phyloP scores from a whole-genome alignment of 2,888 invertebrate genomes.

The Incurvaria masculella region DNA sequence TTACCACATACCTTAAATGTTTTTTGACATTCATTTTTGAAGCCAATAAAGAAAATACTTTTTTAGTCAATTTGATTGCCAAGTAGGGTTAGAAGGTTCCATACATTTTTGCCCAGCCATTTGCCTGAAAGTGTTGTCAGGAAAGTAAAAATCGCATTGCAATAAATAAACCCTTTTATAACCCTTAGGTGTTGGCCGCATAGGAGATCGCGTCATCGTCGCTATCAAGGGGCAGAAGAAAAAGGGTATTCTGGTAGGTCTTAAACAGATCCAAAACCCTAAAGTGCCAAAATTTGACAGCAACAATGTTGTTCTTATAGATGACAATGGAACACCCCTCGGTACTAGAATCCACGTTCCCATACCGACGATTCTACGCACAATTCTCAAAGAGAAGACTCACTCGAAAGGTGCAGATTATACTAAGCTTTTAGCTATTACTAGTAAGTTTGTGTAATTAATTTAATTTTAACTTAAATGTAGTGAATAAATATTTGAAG shows the following conservation, averaged over 20 bases:
- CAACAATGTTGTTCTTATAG: constrained; percentile 94
- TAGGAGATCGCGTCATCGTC: constrained; percentile 85
- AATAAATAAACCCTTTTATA: too few relatives aligned
- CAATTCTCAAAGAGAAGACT: constrained; percentile 77
- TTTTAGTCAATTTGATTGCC: too few relatives aligned
- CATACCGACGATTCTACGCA: constrained; percentile 85
- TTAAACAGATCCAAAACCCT: constrained; percentile 76
- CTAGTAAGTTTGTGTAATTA: constrained; percentile 75
- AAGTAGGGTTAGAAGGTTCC: too few relatives aligned
- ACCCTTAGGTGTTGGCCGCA: constrained; percentile 51
- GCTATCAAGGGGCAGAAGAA: constrained; percentile 96
- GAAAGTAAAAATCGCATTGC: too few relatives aligned
- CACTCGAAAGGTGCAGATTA: constrained; percentile 83
- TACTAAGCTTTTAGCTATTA: constrained; percentile 88
- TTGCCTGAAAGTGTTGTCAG: too few relatives aligned
- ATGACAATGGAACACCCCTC: constrained; percentile 90
- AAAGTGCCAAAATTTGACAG: constrained; percentile 90
- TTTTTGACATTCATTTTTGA: too few relatives aligned
- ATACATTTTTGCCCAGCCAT: too few relatives aligned
- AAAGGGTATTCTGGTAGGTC: constrained; percentile 86
- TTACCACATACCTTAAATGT: too few relatives aligned
- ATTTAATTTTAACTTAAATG: background rate
- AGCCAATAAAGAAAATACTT: too few relatives aligned
- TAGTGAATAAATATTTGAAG: background rate
- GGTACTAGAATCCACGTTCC: constrained; percentile 96